phyloP scores from a whole-genome alignment of 2,888 invertebrate genomes.

The Diaprepes abbreviatus region DNA sequence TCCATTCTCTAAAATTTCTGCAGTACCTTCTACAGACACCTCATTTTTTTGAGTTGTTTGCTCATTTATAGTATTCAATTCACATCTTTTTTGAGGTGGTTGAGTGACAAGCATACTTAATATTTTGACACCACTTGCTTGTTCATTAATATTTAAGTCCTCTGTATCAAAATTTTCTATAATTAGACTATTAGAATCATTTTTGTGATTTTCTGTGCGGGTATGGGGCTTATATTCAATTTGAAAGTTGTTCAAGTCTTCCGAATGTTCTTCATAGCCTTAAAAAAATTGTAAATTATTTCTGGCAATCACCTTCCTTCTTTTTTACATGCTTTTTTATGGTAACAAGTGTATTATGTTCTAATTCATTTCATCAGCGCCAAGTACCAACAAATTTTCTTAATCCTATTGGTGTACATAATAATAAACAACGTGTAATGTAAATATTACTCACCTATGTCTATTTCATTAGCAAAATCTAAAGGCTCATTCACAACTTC shows the following conservation, averaged over 20 bases:
- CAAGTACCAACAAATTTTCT: no score
- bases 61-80: not conserved
- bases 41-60: not conserved
- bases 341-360: no score
- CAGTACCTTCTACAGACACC: not conserved
- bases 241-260: not conserved
- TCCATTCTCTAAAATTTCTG: not conserved
- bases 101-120: not conserved
- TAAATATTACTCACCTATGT: slow-evolving; percentile 1
- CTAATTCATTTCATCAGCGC: no score
- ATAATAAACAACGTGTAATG: not conserved
- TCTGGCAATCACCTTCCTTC: no score
- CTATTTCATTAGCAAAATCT: slow-evolving; percentile 1
- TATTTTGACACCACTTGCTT: not conserved
- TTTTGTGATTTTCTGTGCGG: not conserved
- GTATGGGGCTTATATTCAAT: not conserved
- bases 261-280: not conserved
- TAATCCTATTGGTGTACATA: not conserved
- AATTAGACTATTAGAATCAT: not conserved
- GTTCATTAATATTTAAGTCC: not conserved
- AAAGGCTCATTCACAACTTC: not conserved
- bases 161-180: not conserved
- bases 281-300: no score
- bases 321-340: no score
- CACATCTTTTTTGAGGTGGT: not conserved